Evolutionary conservation across 2,888 invertebrate species (phyloP).

Genomic region (Bembecia ichneumoniformis): DNA sequence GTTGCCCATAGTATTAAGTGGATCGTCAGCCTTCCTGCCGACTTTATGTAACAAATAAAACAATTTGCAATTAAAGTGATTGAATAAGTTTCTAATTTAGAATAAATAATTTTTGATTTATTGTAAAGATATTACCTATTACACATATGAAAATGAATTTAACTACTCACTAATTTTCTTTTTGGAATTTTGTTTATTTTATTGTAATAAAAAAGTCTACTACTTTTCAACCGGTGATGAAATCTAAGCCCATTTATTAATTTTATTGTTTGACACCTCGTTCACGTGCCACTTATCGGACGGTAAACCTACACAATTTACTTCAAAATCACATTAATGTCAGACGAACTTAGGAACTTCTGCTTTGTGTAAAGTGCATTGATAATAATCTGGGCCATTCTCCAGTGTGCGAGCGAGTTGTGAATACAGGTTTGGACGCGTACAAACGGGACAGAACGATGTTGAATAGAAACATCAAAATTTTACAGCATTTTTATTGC

Average conservation of each 20-base stretch:
- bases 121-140: too few relatives aligned
- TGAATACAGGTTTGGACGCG: constrained; percentile 11
- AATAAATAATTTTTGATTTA: too few relatives aligned
- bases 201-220: too few relatives aligned
- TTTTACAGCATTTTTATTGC: constrained; percentile 71
- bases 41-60: too few relatives aligned
- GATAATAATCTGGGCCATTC: constrained; percentile 67
- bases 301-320: constrained; percentile 66
- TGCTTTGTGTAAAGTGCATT: constrained; percentile 72
- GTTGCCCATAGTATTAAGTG: too few relatives aligned
- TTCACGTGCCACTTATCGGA: constrained; percentile 50
- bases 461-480: constrained; percentile 71
- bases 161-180: too few relatives aligned
- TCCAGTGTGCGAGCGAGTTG: constrained; percentile 34
- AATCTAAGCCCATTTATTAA: constrained; percentile 56
- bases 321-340: constrained; percentile 68
- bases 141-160: too few relatives aligned
- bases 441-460: constrained; percentile 26
- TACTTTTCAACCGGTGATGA: constrained; percentile 20
- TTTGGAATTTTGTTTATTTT: too few relatives aligned
- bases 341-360: constrained; percentile 56
- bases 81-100: too few relatives aligned
- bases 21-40: too few relatives aligned
- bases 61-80: too few relatives aligned
- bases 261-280: constrained; percentile 66